Conservation (phyloP, 2,113 vertebrate genomes). For the Mungos mungo region DNA sequence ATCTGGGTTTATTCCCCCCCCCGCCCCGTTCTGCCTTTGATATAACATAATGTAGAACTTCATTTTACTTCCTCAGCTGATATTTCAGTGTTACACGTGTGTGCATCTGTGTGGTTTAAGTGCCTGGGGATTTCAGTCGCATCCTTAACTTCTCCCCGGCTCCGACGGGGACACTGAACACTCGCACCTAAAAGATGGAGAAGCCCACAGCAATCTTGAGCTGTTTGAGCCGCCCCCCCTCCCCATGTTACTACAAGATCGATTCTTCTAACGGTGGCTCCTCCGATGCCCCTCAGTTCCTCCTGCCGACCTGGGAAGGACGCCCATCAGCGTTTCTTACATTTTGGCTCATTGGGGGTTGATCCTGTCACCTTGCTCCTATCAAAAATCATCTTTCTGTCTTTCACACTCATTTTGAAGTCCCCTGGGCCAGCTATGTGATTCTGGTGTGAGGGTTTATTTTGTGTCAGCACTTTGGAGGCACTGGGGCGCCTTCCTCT, state of each 20-base stretch:
- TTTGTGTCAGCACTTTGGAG: neutral
- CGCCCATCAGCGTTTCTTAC: neutral
- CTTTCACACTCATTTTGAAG: too few relatives aligned
- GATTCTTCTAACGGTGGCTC: neutral
- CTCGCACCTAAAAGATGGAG: neutral
- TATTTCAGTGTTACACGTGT: neutral
- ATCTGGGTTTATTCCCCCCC: neutral
- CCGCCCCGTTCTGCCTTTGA: neutral
- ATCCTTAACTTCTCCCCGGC: neutral
- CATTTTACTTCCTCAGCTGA: neutral
- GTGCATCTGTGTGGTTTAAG: neutral
- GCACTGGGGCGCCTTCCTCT: neutral
- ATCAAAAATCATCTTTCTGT: neutral
- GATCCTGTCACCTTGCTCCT: neutral
- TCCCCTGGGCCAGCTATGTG: accelerated
- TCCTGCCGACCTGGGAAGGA: neutral
- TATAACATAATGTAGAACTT: neutral
- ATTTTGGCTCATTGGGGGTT: neutral
- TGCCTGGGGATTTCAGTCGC: accelerated
- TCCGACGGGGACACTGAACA: neutral
- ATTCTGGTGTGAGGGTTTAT: neutral
- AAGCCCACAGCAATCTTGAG: accelerated
- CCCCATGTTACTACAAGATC: neutral
- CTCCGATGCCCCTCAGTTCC: accelerated
- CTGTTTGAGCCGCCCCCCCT: neutral